Base-by-base conservation (phyloP, 2,797 vertebrate species). In the Enteromius paludinosus region DNA sequence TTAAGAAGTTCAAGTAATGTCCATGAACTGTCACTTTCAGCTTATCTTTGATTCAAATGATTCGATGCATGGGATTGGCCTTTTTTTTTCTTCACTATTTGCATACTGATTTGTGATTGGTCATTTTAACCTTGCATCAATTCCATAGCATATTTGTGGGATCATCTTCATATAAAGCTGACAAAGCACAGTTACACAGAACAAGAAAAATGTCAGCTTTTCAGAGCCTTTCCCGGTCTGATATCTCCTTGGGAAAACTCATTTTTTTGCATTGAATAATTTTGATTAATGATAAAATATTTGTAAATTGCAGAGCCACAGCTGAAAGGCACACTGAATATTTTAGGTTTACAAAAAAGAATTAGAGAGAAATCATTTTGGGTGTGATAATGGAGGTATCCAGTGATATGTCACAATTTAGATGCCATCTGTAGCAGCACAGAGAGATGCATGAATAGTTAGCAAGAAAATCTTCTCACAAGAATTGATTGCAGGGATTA, bases 401-500 rank as follows among this genome's bases (percentile, higher is more conserved):
- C 56, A 45, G 35, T 20, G 38, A 76, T 76, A 23, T 62, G 73
- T 45, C 73, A 62, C 35, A 76, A 74, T 74, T 47, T 77, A 78
- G 61, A 78, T 49, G 43, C 56, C 43, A 38, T 81, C 79, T 64
- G 78, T 59, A 62, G 33, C 9, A 25, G 43, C 45, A 45, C 28
- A 62, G 30, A 65, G 35, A 38, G 17, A 73, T 20, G 70, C 70
- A 72, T 28, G 79, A 71, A 49, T 62, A 47, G 33, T 73, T 80
- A 45, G 54, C 18, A 47, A 64, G 38, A 62, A 70, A 28, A 61
- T 47, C 68, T 12, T 61, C 54, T 23, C 38, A 17, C 18, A 38
- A 38, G 69, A 81, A 81, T 72, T 62, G 43, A 73, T 81, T 73
- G 56, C 30, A 38, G 56, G 56, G 79, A 72, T 73, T 81, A 81